Conservation (phyloP, 1,140 invertebrate species). For the Drosophila bocki region DNA sequence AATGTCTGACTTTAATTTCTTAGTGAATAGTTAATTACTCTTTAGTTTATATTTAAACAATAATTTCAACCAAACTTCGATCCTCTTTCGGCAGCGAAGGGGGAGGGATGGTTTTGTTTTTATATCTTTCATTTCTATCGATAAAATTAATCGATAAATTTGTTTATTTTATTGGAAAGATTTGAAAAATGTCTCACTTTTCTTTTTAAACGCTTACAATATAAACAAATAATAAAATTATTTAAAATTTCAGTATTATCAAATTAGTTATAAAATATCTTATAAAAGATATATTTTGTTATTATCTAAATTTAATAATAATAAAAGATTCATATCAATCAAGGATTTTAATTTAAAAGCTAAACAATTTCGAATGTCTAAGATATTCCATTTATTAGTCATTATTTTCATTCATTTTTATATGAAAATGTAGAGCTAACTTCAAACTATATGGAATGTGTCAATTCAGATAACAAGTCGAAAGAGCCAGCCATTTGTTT, state of each 20-base stretch:
- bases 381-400: neutral
- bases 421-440: neutral
- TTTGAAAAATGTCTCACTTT: no score
- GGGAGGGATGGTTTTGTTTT: neutral
- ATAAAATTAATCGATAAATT: neutral
- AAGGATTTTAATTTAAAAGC: neutral
- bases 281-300: neutral
- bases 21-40: neutral
- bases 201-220: neutral
- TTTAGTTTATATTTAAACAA: neutral
- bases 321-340: neutral
- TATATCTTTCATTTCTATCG: neutral
- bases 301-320: neutral
- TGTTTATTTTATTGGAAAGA: neutral
- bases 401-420: neutral
- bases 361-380: neutral
- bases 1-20: no score
- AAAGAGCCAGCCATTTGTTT: conserved; percentile 2
- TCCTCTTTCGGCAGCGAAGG: no score
- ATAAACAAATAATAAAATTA: neutral
- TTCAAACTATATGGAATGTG: neutral
- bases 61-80: neutral
- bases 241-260: neutral
- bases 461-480: neutral
- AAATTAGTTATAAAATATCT: neutral